Conservation (phyloP, 2,888 invertebrate genomes). For the Pyrrhia umbra region DNA sequence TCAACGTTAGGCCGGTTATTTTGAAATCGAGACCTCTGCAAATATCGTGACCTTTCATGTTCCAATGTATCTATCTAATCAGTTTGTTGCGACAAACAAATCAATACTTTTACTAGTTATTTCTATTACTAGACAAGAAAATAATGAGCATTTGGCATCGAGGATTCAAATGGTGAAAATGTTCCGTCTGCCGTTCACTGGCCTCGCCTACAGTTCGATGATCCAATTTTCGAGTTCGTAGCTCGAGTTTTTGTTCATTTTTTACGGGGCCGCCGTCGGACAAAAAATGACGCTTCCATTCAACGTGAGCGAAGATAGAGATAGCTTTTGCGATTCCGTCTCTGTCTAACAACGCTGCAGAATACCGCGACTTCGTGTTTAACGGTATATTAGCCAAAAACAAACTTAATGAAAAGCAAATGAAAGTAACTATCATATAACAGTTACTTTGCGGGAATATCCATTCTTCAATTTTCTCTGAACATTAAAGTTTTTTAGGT, state of each 20-base stretch:
- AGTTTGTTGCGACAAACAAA: not conserved
- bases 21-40: not conserved
- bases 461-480: conserved; percentile 45
- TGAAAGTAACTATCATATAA: conserved; percentile 74
- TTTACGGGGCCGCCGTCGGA: conserved; percentile 73
- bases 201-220: conserved; percentile 85
- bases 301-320: conserved; percentile 73
- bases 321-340: conserved; percentile 73
- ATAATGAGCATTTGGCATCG: conserved; percentile 25
- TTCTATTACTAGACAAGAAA: conserved; percentile 8
- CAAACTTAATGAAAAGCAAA: conserved; percentile 80
- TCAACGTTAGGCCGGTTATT: not conserved
- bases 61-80: too few species aligned
- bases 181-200: conserved; percentile 75
- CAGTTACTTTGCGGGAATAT: conserved; percentile 72
- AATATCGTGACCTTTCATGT: too few species aligned
- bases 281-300: conserved; percentile 82
- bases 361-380: conserved; percentile 67
- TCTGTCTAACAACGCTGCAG: conserved; percentile 72
- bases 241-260: conserved; percentile 80
- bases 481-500: conserved; percentile 41
- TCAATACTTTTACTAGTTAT: too few species aligned
- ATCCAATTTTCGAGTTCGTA: conserved; percentile 83
- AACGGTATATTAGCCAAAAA: conserved; percentile 82
- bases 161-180: conserved; percentile 55